Percentiles rank a stretch among this genome's conserved stretches.
phyloP scores from a whole-genome alignment of 2,113 vertebrate genomes.

The Tringa solitaria region DNA sequence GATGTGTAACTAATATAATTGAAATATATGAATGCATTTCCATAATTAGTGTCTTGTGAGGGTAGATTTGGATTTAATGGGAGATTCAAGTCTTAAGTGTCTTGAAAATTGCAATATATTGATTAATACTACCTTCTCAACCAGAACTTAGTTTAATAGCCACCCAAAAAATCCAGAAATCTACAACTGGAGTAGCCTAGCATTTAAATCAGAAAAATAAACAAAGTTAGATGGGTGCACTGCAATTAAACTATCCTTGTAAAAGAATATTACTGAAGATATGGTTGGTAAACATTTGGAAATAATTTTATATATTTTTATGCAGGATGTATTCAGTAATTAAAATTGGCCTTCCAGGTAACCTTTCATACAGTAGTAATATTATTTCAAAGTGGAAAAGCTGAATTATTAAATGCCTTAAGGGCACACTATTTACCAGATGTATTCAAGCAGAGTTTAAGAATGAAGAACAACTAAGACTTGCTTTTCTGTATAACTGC shows the following conservation, averaged over 20 bases:
- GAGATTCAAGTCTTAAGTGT: background rate
- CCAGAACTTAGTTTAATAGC: background rate
- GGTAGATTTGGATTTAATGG: slow-evolving; percentile 21
- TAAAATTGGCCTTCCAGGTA: slow-evolving; percentile 9
- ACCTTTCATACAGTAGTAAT: background rate
- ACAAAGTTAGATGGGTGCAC: background rate
- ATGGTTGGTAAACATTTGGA: background rate
- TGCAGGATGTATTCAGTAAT: slow-evolving; percentile 8
- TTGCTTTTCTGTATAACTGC: background rate
- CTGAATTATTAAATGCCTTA: slow-evolving; percentile 20
- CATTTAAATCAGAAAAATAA: slow-evolving; percentile 5
- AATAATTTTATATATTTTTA: background rate
- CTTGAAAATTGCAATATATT: slow-evolving; percentile 41
- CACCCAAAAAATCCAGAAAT: slow-evolving; percentile 22
- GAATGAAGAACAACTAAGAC: background rate
- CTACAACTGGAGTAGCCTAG: background rate
- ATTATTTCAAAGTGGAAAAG: slow-evolving; percentile 14
- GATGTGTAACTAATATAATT: slow-evolving; percentile 17
- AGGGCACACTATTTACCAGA: slow-evolving; percentile 36
- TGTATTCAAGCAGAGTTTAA: slow-evolving; percentile 8
- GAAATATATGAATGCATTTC: slow-evolving; percentile 39
- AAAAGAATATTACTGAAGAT: background rate
- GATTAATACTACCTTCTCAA: slow-evolving; percentile 29
- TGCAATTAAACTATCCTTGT: background rate
- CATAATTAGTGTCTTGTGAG: slow-evolving; percentile 37